These are phyloP conservation scores for Craseonycteris thonglongyai DNA, from an alignment of 2,113 vertebrate species.

Conservation along the genomic window DNA sequence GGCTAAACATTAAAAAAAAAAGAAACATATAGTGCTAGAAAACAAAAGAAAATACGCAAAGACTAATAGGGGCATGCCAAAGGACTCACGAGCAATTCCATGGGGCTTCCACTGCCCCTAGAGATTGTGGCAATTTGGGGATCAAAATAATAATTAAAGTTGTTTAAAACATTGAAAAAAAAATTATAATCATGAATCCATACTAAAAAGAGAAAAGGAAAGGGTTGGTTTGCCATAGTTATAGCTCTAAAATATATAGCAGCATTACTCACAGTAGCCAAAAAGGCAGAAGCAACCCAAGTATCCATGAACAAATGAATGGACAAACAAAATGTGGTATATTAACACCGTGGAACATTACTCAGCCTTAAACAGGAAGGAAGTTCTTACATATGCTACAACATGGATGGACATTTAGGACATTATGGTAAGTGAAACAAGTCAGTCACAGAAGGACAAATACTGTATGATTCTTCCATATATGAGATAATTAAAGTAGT, in stretches of 20 bases:
- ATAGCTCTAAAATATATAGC: background rate
- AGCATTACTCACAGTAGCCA: background rate
- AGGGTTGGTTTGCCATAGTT: background rate
- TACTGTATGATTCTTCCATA: background rate
- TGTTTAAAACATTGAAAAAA: background rate
- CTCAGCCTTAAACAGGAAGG: background rate
- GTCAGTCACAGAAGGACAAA: background rate
- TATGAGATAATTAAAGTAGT: background rate
- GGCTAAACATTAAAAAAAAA: no score
- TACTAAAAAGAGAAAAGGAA: background rate
- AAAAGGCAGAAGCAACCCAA: background rate
- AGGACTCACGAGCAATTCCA: background rate
- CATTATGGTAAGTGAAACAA: background rate
- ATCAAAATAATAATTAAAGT: background rate
- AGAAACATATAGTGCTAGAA: no score
- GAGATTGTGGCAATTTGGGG: background rate
- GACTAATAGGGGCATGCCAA: background rate
- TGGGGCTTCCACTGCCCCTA: background rate
- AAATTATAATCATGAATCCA: background rate
- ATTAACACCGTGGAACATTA: background rate
- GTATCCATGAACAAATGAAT: background rate
- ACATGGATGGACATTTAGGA: background rate
- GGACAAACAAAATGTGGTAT: background rate
- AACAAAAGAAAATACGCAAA: background rate
- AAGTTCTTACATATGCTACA: background rate